Evolutionary conservation across 1,140 invertebrate species (phyloP).

Genomic region (Procambarus virginalis): DNA sequence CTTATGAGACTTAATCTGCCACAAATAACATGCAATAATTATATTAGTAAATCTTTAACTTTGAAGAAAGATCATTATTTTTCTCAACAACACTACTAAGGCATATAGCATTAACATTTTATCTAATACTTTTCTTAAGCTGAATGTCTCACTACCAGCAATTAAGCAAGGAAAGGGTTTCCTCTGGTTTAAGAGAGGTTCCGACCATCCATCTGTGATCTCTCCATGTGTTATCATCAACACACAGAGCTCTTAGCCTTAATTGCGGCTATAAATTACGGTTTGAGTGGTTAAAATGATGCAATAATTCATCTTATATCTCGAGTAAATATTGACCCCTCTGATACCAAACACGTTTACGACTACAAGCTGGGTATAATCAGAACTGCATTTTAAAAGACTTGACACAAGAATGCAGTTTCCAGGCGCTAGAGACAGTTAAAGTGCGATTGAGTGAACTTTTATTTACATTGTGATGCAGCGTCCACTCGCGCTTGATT

Average conservation of each 20-base stretch:
- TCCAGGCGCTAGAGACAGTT: background rate
- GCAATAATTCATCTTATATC: constrained; percentile 51
- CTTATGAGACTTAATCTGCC: too few species aligned
- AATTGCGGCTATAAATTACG: constrained; percentile 51
- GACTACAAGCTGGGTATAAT: background rate
- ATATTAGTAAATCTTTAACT: too few species aligned
- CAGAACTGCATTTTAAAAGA: background rate
- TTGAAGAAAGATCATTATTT: background rate
- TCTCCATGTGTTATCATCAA: constrained; percentile 1
- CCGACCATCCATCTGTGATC: background rate
- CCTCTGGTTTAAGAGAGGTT: background rate
- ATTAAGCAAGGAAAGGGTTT: background rate
- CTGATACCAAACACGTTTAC: constrained; percentile 39
- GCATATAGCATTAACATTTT: background rate
- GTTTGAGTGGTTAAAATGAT: constrained; percentile 25
- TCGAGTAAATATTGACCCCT: constrained; percentile 33
- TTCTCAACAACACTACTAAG: background rate
- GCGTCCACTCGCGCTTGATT: constrained; percentile 60
- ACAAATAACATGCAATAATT: too few species aligned
- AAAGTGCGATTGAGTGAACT: constrained; percentile 39
- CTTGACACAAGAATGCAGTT: constrained; percentile 7
- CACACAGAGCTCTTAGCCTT: constrained; percentile 37
- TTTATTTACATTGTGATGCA: constrained; percentile 62
- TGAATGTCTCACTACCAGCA: background rate
- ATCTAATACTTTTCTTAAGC: background rate